A percentile compares a stretch with the other conserved stretches of the same genome.
phyloP scores from a whole-genome alignment of 2,888 invertebrate genomes.

The Melanophora roralis region DNA sequence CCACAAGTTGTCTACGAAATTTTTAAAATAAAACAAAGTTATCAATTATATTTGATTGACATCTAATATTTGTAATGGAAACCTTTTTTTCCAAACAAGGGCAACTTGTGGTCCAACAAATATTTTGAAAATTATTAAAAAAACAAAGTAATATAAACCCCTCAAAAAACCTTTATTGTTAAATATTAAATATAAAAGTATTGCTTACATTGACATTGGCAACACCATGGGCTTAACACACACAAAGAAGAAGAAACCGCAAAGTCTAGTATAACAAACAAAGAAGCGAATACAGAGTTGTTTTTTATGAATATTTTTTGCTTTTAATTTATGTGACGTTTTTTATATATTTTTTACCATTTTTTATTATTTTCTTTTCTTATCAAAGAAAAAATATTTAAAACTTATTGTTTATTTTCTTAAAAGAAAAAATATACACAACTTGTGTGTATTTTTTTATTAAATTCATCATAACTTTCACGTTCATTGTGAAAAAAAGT shows the following conservation, averaged over 20 bases:
- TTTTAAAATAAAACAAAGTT: not conserved
- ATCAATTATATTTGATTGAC: not conserved
- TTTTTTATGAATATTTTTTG: not conserved
- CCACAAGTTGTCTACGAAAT: conserved; percentile 7
- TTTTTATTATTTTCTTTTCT: not conserved
- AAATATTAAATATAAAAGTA: not conserved
- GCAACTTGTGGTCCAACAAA: not conserved
- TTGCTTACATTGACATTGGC: conserved; percentile 22
- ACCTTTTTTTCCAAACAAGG: conserved; percentile 4
- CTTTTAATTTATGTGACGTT: not conserved
- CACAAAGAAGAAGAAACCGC: conserved; percentile 1
- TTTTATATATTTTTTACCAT: not conserved
- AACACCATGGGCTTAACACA: not conserved
- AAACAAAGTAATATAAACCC: not conserved
- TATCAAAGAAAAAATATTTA: not conserved
- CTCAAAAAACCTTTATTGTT: not conserved
- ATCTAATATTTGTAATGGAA: conserved; percentile 31
- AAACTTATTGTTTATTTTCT: not conserved
- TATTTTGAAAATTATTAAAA: not conserved
- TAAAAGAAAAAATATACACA: not conserved
- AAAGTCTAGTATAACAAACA: conserved; percentile 8
- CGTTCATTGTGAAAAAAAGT: conserved; percentile 47
- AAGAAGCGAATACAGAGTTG: not conserved
- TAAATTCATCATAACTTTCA: conserved; percentile 55
- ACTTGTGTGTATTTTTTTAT: conserved; percentile 51